These are phyloP conservation scores for Hypsibius dujardini DNA, from an alignment of 1,140 invertebrate genomes.

Conservation along the genomic window DNA sequence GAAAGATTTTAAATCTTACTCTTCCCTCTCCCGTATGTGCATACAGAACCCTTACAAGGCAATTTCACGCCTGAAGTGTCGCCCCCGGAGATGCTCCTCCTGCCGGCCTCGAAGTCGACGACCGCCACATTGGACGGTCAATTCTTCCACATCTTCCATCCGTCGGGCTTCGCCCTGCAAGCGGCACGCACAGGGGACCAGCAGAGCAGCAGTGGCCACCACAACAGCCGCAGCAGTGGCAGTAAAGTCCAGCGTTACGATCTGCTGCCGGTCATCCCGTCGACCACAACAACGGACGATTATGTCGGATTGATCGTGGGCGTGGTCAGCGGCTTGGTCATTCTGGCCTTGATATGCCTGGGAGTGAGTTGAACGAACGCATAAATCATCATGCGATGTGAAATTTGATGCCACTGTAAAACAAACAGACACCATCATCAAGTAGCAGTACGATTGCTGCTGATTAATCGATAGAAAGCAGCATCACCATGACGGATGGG, in stretches of 20 bases:
- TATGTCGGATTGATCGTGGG: slow-evolving; percentile 13
- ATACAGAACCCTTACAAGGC: slow-evolving; percentile 2
- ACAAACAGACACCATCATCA: no score
- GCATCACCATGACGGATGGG: slow-evolving; percentile 3
- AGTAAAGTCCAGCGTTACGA: neutral
- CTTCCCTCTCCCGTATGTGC: neutral
- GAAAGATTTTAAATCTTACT: neutral
- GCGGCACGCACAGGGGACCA: neutral
- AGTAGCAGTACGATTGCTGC: no score
- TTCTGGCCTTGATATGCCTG: neutral
- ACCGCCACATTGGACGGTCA: slow-evolving; percentile 3
- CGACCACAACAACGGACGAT: slow-evolving; percentile 1
- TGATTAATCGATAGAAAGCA: no score
- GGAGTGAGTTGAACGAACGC: neutral
- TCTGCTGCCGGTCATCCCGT: no score
- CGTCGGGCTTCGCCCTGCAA: neutral
- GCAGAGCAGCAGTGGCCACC: neutral
- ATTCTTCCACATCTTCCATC: slow-evolving; percentile 17
- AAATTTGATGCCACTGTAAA: no score
- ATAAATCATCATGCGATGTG: no score
- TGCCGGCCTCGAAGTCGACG: neutral
- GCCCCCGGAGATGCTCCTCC: slow-evolving; percentile 2
- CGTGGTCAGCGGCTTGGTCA: neutral
- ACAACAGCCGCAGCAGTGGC: neutral
- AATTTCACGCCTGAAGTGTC: slow-evolving; percentile 16